These are phyloP conservation scores for Lymantria dispar DNA, from an alignment of 2,888 invertebrate genomes.

Conservation along the genomic window DNA sequence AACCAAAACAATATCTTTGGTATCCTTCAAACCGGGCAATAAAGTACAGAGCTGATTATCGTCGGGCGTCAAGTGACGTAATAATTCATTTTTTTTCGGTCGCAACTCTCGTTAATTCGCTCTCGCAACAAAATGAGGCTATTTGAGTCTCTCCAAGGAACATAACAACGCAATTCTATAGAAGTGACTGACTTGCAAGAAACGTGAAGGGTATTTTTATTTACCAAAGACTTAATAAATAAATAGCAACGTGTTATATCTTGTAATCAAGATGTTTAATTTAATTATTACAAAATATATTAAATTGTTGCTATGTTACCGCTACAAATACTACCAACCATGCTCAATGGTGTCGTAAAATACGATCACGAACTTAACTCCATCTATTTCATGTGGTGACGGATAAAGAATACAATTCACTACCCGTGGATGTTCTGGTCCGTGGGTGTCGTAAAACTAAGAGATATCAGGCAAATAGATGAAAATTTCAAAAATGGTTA, in stretches of 20 bases:
- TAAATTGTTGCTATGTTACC: too few relatives aligned
- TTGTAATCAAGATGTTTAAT: not conserved
- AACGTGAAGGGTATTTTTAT: constrained; percentile 32
- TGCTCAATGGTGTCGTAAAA: too few relatives aligned
- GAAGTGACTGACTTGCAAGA: constrained; percentile 46
- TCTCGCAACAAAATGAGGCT: constrained; percentile 50
- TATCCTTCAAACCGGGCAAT: constrained; percentile 46
- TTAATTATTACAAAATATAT: too few relatives aligned
- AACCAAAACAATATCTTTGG: constrained; percentile 44
- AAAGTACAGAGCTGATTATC: constrained; percentile 54
- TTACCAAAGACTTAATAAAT: constrained; percentile 23
- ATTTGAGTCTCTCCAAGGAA: constrained; percentile 48
- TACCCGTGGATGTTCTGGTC: too few relatives aligned
- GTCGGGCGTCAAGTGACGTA: constrained; percentile 52
- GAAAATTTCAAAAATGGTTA: too few relatives aligned
- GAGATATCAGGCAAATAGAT: too few relatives aligned
- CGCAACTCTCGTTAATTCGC: constrained; percentile 54
- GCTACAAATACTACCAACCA: too few relatives aligned
- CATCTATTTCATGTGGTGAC: too few relatives aligned
- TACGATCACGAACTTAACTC: too few relatives aligned
- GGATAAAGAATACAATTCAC: too few relatives aligned
- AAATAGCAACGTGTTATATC: not conserved
- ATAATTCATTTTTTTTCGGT: constrained; percentile 53
- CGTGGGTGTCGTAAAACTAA: too few relatives aligned
- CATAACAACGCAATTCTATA: constrained; percentile 49